Evolutionary conservation across 2,888 invertebrate species (phyloP), one percentile per base, ranked within the genome.

Genomic region (Xestia xanthographa): DNA sequence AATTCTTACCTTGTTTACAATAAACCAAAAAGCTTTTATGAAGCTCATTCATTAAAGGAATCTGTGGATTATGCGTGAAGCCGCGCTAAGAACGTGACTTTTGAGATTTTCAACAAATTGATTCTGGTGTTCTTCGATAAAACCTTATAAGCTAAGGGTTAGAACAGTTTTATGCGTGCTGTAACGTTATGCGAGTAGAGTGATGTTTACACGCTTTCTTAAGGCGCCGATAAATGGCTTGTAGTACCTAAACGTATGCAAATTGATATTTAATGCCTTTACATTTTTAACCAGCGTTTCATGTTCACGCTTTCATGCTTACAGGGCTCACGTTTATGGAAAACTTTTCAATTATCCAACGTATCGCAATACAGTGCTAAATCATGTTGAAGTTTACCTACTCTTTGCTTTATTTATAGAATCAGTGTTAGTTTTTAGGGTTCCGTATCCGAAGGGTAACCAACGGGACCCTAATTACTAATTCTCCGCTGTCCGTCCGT

Each of bases 1-100:
- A 95, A 95, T 94, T 94, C 93, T 92, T 91, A 92, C 92, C 91
- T 92, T 95, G 95, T 95, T 95, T 95, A 94, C 94, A 94, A 94
- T 94, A 93, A 94, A 94, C 93, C 92, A 91, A 94, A 93, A 93
- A 92, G 93, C 93, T 93, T 94, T 94, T 93, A 94, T 93, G 92
- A 92, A 93, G 91, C 90, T 90, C 91, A 92, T 94, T 93, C 92
- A 93, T 94, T 93, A 93, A 92, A 92, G 89, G 89, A 91, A 93
- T 92, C 92, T 92, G 88, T 87, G 90, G 92, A 93, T 94, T 94
- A 93, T 94, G 94, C 94, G 92, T 93, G 92, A 92, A 92, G 93
- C 91, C 92, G 92, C 88, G 88, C 92, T 87, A 78, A 88, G 92
- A 90, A 92, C 94, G 93, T 93, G 93, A 92, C 93, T 94, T 94